phyloP scores from a whole-genome alignment of 2,113 vertebrate species.

The Eidolon helvum region DNA sequence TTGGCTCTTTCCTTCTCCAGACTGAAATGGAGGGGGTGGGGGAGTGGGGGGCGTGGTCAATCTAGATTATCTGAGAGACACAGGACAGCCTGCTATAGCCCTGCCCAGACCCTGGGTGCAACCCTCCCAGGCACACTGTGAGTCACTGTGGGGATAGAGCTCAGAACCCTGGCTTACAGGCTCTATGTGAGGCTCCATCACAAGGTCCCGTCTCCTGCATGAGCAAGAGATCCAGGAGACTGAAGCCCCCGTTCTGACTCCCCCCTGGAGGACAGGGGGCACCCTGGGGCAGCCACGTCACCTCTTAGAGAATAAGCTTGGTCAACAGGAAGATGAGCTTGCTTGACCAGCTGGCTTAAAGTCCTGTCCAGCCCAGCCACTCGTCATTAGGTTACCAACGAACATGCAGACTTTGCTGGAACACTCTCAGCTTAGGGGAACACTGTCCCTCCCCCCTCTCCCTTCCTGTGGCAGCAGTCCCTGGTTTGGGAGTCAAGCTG shows the following conservation, averaged over 20 bases:
- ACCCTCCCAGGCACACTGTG: background rate
- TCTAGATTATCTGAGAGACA: background rate
- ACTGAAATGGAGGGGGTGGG: background rate
- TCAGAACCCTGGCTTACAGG: background rate
- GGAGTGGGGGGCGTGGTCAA: background rate
- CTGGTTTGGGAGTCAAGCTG: background rate
- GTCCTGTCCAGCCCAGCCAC: background rate
- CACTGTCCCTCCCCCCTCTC: background rate
- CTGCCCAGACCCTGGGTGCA: background rate
- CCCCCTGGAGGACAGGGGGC: too few relatives aligned
- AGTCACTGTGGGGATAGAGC: too few relatives aligned
- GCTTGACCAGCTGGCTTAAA: background rate
- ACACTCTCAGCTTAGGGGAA: background rate
- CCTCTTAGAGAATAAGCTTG: background rate
- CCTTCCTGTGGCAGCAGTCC: background rate
- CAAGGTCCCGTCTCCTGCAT: background rate
- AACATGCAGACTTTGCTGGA: background rate
- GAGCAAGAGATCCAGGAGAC: background rate
- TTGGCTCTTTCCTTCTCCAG: background rate
- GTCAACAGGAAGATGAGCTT: background rate
- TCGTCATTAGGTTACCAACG: background rate
- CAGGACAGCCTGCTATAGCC: background rate
- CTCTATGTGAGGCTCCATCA: background rate
- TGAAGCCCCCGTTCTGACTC: background rate
- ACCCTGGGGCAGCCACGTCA: rapidly evolving